Evolutionary conservation across 2,888 invertebrate species (phyloP), one percentile per base, ranked within the genome.

Genomic region (Tridacna crocea): DNA sequence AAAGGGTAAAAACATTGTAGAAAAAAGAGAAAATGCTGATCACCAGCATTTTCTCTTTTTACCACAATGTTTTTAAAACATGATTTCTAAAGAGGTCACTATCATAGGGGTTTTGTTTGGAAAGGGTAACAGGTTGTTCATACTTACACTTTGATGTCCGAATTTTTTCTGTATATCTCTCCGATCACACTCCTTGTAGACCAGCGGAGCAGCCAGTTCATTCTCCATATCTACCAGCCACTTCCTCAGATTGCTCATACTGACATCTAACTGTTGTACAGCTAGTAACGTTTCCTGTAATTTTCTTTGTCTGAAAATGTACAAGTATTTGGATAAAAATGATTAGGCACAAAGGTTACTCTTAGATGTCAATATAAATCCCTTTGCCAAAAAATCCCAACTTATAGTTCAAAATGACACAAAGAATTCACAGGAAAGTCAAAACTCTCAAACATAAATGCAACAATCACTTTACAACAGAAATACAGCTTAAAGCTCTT

Each of bases 291-390:
- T 94, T 48, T 96, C 96, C 70, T 94, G 91, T 75, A 98, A 95
- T 95, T 98, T 97, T 90, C 96, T 96, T 93, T 98, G 97, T 92
- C 98, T 98, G 27, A 26, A 27, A 60, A 68, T 22, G 22, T 24
- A 47, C 6, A n/a, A 68, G 17, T 26, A 24, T 36, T 36, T 36
- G 36, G 36, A 8, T 36, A 36, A 8, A 36, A 36, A 36, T 4
- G 3, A 36, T 36, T 2, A 36, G 36, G 36, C 36, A 36, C 36
- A 2, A 36, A 36, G 8, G 8, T 36, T 2, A n/a, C n/a, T n/a
- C n/a, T n/a, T n/a, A n/a, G n/a, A n/a, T n/a, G n/a, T n/a, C n/a
- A n/a, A n/a, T n/a, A n/a, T n/a, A n/a, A n/a, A n/a, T n/a, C 36
- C 36, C 36, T 36, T 36, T 8, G 8, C 36, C 36, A 36, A 2